These are phyloP conservation scores for Sepioteuthis lessoniana DNA, from an alignment of 2,888 invertebrate species.

Conservation along the genomic window DNA sequence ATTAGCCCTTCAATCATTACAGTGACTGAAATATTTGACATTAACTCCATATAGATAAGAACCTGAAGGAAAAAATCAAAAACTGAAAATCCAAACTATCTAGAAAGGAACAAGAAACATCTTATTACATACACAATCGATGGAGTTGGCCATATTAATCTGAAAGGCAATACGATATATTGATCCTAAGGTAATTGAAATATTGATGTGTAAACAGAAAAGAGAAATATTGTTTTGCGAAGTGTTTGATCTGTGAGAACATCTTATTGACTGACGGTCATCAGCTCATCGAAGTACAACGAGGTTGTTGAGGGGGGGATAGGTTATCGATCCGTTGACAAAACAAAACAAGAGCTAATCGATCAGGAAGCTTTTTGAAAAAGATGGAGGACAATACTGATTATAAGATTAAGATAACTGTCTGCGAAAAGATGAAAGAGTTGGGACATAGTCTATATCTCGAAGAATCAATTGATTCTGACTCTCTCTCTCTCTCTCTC, in stretches of 20 bases:
- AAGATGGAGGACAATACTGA: not conserved
- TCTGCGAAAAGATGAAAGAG: not conserved
- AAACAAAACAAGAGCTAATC: not conserved
- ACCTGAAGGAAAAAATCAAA: not conserved
- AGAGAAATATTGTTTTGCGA: not conserved
- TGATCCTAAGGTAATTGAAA: not conserved
- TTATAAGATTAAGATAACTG: not conserved
- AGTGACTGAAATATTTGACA: no score
- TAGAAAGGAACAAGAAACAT: not conserved
- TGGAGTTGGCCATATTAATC: not conserved
- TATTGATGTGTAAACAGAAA: not conserved
- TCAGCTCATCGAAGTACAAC: not conserved
- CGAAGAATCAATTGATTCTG: not conserved
- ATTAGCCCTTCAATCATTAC: no score
- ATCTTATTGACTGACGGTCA: slow-evolving; percentile 8
- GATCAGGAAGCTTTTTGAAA: not conserved
- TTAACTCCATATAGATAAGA: no score
- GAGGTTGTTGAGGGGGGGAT: not conserved
- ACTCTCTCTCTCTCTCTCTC: not conserved
- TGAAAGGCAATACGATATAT: not conserved
- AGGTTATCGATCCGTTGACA: not conserved
- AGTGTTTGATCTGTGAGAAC: not conserved
- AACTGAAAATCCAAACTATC: not conserved
- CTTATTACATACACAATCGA: not conserved
- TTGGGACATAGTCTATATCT: no score